These are phyloP conservation scores for Meghimatium bilineatum DNA, from an alignment of 2,888 invertebrate genomes.

Conservation along the genomic window DNA sequence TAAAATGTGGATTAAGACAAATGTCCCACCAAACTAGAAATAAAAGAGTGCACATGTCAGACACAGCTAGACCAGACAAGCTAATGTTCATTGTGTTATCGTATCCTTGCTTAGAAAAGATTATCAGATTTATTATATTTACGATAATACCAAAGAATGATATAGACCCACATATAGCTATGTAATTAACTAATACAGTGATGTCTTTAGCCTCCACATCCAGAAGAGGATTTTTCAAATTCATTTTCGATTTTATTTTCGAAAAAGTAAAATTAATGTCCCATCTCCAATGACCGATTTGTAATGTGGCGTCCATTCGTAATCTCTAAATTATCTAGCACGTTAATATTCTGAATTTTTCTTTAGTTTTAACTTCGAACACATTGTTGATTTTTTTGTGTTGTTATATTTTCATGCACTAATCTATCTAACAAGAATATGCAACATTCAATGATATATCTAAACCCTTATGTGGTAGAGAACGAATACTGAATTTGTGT, in stretches of 20 bases:
- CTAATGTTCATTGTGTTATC: conserved; percentile 30
- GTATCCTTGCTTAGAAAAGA: conserved; percentile 17
- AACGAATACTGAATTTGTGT: no score
- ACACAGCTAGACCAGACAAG: conserved; percentile 11
- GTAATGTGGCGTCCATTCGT: not conserved
- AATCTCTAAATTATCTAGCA: not conserved
- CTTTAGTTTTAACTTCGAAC: no score
- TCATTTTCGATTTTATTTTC: not conserved
- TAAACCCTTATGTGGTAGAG: no score
- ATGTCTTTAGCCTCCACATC: conserved; percentile 4
- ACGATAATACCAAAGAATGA: not conserved
- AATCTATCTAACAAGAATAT: no score
- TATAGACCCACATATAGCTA: not conserved
- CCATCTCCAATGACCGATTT: not conserved
- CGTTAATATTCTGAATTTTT: no score
- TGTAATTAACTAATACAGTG: not conserved
- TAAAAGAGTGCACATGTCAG: conserved; percentile 21
- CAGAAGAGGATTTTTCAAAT: not conserved
- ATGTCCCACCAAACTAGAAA: conserved; percentile 1
- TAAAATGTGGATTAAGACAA: conserved; percentile 12
- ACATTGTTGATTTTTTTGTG: no score
- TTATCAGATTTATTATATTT: conserved; percentile 23
- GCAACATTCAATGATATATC: no score
- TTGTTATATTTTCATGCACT: no score
- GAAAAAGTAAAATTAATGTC: not conserved